These are phyloP conservation scores for Mystacides longicornis DNA, from an alignment of 2,888 invertebrate species.

Conservation along the genomic window DNA sequence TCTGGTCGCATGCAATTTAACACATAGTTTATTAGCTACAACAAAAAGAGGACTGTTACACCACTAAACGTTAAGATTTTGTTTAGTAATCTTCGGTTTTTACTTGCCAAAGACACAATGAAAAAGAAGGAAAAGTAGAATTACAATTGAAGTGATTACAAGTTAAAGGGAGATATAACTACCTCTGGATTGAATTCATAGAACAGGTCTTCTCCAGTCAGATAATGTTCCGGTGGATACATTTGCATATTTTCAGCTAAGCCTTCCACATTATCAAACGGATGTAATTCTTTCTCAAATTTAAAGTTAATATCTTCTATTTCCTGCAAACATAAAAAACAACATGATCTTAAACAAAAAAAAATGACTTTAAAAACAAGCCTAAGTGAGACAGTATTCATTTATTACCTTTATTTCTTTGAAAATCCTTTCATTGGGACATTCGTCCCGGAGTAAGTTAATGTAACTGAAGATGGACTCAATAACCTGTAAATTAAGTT, in stretches of 20 bases:
- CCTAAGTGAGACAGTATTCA: not conserved
- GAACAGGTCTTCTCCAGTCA: constrained; percentile 67
- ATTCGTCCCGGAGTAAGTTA: constrained; percentile 58
- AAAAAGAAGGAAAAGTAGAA: constrained; percentile 7
- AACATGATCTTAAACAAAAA: no score
- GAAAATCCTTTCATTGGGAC: constrained; percentile 63
- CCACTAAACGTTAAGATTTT: no score
- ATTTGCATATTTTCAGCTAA: constrained; percentile 72
- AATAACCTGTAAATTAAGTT: constrained; percentile 64
- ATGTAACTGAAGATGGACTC: constrained; percentile 74
- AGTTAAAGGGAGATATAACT: no score
- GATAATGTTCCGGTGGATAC: constrained; percentile 69
- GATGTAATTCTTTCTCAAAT: constrained; percentile 61
- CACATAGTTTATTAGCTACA: constrained; percentile 52
- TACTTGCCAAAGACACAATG: not conserved
- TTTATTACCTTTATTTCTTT: constrained; percentile 53
- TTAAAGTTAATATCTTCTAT: constrained; percentile 70
- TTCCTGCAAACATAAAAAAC: constrained; percentile 37
- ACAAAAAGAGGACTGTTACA: no score
- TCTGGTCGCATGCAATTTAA: constrained; percentile 56
- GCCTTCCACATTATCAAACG: constrained; percentile 71
- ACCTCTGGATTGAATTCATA: constrained; percentile 70
- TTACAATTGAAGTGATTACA: constrained; percentile 5
- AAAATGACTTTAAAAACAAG: no score
- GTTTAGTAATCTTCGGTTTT: no score